A percentile compares a stretch with the other conserved stretches of the same genome.
Conservation (phyloP, 1,140 invertebrate genomes). For the Drosophila oshimai region DNA sequence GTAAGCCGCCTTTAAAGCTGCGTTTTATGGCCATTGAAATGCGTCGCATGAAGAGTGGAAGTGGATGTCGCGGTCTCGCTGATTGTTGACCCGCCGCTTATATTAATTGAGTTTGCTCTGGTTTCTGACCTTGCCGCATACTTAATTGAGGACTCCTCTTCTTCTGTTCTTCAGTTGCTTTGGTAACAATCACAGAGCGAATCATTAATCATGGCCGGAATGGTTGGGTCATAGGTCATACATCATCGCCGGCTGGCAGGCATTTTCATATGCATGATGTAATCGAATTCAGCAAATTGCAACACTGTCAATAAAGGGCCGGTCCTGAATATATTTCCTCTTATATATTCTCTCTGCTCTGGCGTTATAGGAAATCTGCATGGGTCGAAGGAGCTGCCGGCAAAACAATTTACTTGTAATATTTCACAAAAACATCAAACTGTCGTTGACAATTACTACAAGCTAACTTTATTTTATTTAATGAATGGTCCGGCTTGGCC, state of each 20-base stretch:
- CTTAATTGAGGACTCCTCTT: conserved; percentile 34
- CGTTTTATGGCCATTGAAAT: conserved; percentile 46
- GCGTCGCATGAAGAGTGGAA: neutral
- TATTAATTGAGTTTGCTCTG: conserved; percentile 78
- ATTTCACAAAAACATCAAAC: conserved; percentile 78
- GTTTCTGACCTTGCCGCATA: conserved; percentile 70
- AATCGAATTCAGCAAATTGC: conserved; percentile 73
- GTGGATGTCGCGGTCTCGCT: conserved; percentile 25
- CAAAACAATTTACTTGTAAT: conserved; percentile 74
- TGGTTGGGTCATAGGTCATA: conserved; percentile 54
- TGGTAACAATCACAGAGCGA: conserved; percentile 40
- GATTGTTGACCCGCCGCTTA: conserved; percentile 66
- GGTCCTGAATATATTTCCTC: conserved; percentile 59
- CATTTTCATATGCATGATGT: conserved; percentile 71
- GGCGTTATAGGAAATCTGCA: conserved; percentile 50
- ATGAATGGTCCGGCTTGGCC: conserved; percentile 56
- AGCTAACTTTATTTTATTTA: conserved; percentile 75
- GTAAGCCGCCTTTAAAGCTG: conserved; percentile 56
- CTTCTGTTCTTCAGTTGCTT: conserved; percentile 9
- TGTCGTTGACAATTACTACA: conserved; percentile 80
- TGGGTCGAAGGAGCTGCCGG: conserved; percentile 25
- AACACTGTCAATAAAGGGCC: conserved; percentile 66
- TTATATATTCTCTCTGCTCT: neutral
- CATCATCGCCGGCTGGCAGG: conserved; percentile 34
- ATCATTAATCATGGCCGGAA: conserved; percentile 43